Evolutionary conservation across 2,888 invertebrate species (phyloP), one percentile per base, ranked within the genome.

Genomic region (Ischnus inquisitorius): DNA sequence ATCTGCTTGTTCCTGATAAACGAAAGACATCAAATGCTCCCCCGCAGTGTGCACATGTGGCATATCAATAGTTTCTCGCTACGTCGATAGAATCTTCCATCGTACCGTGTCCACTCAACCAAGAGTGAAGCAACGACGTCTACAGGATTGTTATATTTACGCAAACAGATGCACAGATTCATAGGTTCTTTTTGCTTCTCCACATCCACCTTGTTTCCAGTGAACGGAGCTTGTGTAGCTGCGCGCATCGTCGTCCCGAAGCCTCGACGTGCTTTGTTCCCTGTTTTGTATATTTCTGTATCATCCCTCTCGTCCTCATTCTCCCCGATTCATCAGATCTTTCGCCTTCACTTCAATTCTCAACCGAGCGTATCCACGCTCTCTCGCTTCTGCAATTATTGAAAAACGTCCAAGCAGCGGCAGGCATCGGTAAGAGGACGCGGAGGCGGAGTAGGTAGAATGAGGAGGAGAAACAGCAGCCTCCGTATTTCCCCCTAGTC

Each of bases 231-330:
- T 78, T 78, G 12, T 46, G 67, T 43, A 68, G 43, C 43, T 34
- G 10, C 62, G 57, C 48, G 19, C 14, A 78, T 78, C 60, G 54
- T 67, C 71, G 72, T 65, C 22, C 14, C 78, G 48, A 80, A 72
- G 79, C 82, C 69, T 25, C 68, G 54, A 77, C 67, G 25, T 68
- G 80, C 83, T 83, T 77, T 83, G 80, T 80, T 77, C 76, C 51
- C 71, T 8, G 71, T 76, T 80, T 54, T 8, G 6, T 34, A 67
- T 62, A 77, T 80, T 80, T 80, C 80, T 67, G 48, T 62, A 28
- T 75, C 57, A 43, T 74, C 65, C n/a, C 34, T 48, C 28, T 22
- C 48, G n/a, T 48, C 28, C 48, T 48, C 68, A 10, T 41, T 41
- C 22, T 5, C 28, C 46, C 8, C 51, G 67, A 80, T 83, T 80